phyloP scores from a whole-genome alignment of 2,888 invertebrate genomes.

The Macaria liturata region DNA sequence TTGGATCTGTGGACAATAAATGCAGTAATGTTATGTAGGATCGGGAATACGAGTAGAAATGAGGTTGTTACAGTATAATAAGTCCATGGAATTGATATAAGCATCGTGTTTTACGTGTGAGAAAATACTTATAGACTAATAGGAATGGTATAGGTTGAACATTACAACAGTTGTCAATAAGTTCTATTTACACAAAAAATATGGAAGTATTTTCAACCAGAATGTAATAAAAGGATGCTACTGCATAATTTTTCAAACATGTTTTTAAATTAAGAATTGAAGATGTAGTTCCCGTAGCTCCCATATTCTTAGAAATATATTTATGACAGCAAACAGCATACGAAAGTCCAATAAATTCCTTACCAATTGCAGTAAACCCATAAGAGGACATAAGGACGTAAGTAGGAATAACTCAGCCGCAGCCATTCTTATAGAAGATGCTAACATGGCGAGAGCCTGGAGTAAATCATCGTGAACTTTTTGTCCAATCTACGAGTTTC shows the following conservation, averaged over 20 bases:
- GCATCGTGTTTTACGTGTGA: background rate
- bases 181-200: too few relatives aligned
- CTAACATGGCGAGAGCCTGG: background rate
- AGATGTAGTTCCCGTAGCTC: too few relatives aligned
- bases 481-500: slow-evolving; percentile 10
- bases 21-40: slow-evolving; percentile 33
- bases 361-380: background rate
- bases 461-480: slow-evolving; percentile 11
- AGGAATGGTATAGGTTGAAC: too few relatives aligned
- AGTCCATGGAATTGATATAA: background rate
- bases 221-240: too few relatives aligned
- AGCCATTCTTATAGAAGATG: slow-evolving; percentile 1
- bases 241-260: too few relatives aligned
- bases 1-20: slow-evolving; percentile 66
- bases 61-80: background rate
- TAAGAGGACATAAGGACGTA: background rate
- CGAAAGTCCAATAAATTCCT: slow-evolving; percentile 3
- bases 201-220: too few relatives aligned
- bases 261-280: too few relatives aligned
- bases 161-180: too few relatives aligned
- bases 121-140: too few relatives aligned
- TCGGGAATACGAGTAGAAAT: slow-evolving; percentile 18
- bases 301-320: too few relatives aligned
- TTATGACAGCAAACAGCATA: background rate
- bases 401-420: background rate